Evolutionary conservation across 2,797 vertebrate species (phyloP).

Genomic region (Silurus lanzhouensis): DNA sequence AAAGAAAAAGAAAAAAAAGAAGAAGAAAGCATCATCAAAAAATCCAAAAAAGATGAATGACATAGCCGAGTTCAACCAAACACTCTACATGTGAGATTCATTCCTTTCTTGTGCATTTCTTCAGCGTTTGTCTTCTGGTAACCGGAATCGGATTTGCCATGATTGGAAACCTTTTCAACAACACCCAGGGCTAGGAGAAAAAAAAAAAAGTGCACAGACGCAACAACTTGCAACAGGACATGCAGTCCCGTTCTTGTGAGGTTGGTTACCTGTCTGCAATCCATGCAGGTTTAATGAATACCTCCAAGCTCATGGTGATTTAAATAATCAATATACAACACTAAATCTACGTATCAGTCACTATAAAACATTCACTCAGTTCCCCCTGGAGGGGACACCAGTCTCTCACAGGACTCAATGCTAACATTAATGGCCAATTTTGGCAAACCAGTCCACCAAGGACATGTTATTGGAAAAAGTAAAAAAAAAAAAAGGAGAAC

Average conservation of each 20-base stretch:
- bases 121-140: neutral
- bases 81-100: neutral
- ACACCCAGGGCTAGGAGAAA: neutral
- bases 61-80: neutral
- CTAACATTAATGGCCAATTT: neutral
- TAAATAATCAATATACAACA: neutral
- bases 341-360: neutral
- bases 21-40: neutral
- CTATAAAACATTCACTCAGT: neutral
- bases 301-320: neutral
- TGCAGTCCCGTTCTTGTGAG: neutral
- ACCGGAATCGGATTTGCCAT: neutral
- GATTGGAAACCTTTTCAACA: neutral
- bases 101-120: neutral
- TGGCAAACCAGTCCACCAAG: neutral
- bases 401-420: neutral
- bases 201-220: neutral
- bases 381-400: neutral
- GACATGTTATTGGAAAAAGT: neutral
- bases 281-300: neutral
- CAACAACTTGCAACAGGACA: neutral
- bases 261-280: neutral
- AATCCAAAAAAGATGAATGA: constrained; percentile 4
- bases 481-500: neutral
- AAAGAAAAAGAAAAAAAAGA: neutral